Evolutionary conservation across 2,113 vertebrate genomes (phyloP).

Genomic region (Motacilla alba): DNA sequence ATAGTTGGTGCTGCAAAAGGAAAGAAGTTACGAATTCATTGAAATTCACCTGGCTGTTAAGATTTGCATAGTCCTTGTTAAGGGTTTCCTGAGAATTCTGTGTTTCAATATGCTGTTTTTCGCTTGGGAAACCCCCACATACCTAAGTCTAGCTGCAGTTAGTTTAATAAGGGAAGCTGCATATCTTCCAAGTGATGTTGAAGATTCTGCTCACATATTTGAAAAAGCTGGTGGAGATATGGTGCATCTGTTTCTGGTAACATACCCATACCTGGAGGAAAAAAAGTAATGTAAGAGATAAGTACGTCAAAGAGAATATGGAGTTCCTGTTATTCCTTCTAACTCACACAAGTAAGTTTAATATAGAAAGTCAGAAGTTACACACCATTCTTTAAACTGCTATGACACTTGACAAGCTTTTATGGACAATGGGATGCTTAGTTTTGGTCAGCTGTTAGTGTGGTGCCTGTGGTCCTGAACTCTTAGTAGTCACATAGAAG

Average conservation of each 20-base stretch:
- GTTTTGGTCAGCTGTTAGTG: background rate
- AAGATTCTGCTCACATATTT: background rate
- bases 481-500: background rate
- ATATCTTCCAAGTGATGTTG: background rate
- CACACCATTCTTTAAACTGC: background rate
- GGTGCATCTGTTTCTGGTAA: background rate
- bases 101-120: background rate
- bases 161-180: background rate
- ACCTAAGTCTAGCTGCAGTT: background rate
- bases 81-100: background rate
- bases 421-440: background rate
- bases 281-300: background rate
- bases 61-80: background rate
- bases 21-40: background rate
- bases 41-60: background rate
- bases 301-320: background rate
- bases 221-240: background rate
- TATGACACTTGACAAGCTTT: background rate
- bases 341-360: background rate
- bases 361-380: background rate
- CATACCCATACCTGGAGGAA: background rate
- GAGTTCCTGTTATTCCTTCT: background rate
- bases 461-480: background rate
- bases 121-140: fast-evolving
- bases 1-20: background rate